Base-by-base conservation (phyloP, 2,797 vertebrate species). In the Platalea minor region DNA sequence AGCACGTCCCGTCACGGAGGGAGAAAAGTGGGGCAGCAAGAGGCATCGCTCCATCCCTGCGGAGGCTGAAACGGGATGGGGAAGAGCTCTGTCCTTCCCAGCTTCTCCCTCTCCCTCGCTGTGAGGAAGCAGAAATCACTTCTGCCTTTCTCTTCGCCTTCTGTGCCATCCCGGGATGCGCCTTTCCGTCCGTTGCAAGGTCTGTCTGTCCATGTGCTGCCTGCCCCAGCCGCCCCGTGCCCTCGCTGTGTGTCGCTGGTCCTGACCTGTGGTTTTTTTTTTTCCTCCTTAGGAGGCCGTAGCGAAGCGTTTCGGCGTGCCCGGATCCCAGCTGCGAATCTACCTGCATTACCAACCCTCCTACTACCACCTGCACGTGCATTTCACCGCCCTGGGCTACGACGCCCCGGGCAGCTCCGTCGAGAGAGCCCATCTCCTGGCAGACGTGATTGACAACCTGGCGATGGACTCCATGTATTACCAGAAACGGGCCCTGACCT, bases 271-370 rank as follows among this genome's bases (percentile, higher is more conserved):
- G 17, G 13, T 53, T 23, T 37, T 8, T 21, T 28, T 59, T 53
- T 56, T 61, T 26, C 24, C 83, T 35, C 8, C 20, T 14, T 79
- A 99, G 99, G 99, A 98, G 41, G 98, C 98, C 85, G 96, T 99
- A 91, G 63, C 68, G 74, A 91, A 98, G 97, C 98, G 91, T 7
- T 99, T 98, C 3, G 79, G 94, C 0, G 84, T 99, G 43, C 90
- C 97, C 0, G 95, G 95, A 29, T 98, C 97, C 73, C 98, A 98
- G 72, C 98, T 99, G 83, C 97, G 99, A 0, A 95, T 99, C 61
- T 99, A 99, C 96, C 97, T 99, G 72, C 99, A 99, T 96, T 99
- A 99, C 98, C 99, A 99, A 80, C 99, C 99, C 1, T 99, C 99
- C 45, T 99, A 99, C 96, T 99, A 99, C 93, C 99, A 99, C 97